phyloP scores from a whole-genome alignment of 1,140 invertebrate genomes.

The Pseudomyrmex concolor region DNA sequence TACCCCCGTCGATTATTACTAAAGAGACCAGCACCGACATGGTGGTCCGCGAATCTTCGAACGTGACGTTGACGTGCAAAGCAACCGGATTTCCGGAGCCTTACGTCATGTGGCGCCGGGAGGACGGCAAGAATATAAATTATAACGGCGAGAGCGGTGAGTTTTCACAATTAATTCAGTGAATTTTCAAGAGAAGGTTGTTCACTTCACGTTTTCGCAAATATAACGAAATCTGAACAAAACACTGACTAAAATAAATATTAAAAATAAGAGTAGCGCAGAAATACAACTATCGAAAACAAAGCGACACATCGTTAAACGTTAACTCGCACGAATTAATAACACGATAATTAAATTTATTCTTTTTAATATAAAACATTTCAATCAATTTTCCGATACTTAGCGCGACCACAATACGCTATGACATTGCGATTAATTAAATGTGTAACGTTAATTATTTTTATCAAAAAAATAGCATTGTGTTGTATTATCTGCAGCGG shows the following conservation, averaged over 20 bases:
- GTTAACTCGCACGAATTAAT: neutral
- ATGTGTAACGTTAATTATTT: neutral
- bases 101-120: constrained; percentile 95
- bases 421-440: constrained; percentile 24
- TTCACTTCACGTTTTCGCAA: neutral
- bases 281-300: neutral
- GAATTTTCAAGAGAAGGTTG: constrained; percentile 6
- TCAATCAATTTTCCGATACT: constrained; percentile 39
- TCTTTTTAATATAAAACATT: constrained; percentile 3
- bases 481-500: neutral
- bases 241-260: too few species aligned
- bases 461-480: neutral
- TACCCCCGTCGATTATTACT: constrained; percentile 94
- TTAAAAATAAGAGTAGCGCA: neutral
- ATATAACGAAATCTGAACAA: neutral
- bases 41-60: constrained; percentile 94
- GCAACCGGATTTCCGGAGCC: constrained; percentile 95
- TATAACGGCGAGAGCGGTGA: constrained; percentile 93
- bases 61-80: constrained; percentile 94
- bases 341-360: constrained; percentile 44
- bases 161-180: constrained; percentile 62
- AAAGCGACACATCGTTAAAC: neutral
- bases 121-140: constrained; percentile 94
- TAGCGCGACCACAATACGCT: neutral
- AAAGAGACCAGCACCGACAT: constrained; percentile 95